Evolutionary conservation across 1,140 invertebrate species (phyloP).

Genomic region (Bradysia coprophila): DNA sequence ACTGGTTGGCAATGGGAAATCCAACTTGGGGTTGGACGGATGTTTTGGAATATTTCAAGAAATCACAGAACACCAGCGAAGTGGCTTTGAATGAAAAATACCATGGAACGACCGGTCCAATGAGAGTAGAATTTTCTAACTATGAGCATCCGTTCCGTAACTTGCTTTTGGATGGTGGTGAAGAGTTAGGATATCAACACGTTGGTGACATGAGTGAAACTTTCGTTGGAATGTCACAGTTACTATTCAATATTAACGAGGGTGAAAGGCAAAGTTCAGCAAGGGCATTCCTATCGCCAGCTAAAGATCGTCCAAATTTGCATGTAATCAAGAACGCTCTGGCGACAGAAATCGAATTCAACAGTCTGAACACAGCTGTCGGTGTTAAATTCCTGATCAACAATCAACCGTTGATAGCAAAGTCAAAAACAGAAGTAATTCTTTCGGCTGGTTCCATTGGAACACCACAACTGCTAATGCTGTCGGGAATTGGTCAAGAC

Average conservation of each 20-base stretch:
- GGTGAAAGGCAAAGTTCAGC: constrained; percentile 60
- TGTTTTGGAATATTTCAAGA: constrained; percentile 15
- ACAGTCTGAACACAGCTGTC: constrained; percentile 45
- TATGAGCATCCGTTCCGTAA: constrained; percentile 3
- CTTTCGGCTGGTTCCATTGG: constrained; percentile 32
- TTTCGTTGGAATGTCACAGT: constrained; percentile 45
- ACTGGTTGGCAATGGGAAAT: constrained; percentile 39
- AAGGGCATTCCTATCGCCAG: constrained; percentile 57
- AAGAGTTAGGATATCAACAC: constrained; percentile 10
- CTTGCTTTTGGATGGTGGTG: not conserved
- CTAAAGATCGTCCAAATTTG: constrained; percentile 39
- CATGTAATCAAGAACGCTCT: constrained; percentile 56
- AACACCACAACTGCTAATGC: constrained; percentile 42
- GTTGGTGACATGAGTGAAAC: constrained; percentile 54
- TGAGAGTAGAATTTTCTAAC: constrained; percentile 1
- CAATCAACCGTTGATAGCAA: constrained; percentile 25
- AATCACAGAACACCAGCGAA: constrained; percentile 9
- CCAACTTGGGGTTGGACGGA: constrained; percentile 15
- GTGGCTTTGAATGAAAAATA: constrained; percentile 6
- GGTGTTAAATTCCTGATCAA: constrained; percentile 60
- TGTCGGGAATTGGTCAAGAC: constrained; percentile 29
- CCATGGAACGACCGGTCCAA: constrained; percentile 5
- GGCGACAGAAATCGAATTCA: constrained; percentile 56
- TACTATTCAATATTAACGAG: constrained; percentile 66
- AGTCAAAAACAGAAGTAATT: constrained; percentile 23